phyloP scores from a whole-genome alignment of 2,888 invertebrate genomes.

The Aporophyla nigra region DNA sequence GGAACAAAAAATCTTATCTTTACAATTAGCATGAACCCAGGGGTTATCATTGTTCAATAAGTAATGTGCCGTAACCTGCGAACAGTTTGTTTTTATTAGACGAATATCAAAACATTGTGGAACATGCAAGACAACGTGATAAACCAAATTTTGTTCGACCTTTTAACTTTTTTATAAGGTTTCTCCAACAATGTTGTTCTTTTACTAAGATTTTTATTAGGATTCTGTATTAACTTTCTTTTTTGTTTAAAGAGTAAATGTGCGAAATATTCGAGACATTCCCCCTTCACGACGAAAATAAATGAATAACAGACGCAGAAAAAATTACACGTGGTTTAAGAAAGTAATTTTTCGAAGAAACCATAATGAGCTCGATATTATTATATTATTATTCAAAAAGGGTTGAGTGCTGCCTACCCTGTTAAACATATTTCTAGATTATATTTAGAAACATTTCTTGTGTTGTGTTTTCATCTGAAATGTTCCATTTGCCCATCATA shows the following conservation, averaged over 20 bases:
- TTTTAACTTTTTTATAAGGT: slow-evolving; percentile 24
- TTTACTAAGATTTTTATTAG: slow-evolving; percentile 14
- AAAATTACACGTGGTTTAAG: neutral
- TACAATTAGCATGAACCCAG: slow-evolving; percentile 25
- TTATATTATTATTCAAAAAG: slow-evolving; percentile 22
- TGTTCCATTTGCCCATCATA: slow-evolving; percentile 46
- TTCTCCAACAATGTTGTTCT: slow-evolving; percentile 10
- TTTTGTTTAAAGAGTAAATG: neutral
- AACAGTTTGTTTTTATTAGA: slow-evolving; percentile 34
- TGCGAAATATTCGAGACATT: neutral
- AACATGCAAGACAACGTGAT: slow-evolving; percentile 32
- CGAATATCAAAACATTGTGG: slow-evolving; percentile 25
- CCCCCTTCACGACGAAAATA: neutral
- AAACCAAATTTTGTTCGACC: slow-evolving; percentile 12
- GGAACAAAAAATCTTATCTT: slow-evolving; percentile 17
- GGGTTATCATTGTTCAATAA: slow-evolving; percentile 22
- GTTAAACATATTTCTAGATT: slow-evolving; percentile 6
- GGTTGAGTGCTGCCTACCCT: neutral
- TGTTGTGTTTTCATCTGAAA: slow-evolving; percentile 20
- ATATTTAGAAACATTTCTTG: slow-evolving; percentile 24
- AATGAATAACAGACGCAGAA: neutral
- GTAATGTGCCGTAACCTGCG: neutral
- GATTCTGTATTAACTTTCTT: slow-evolving; percentile 5
- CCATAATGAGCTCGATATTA: neutral
- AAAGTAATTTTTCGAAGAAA: slow-evolving; percentile 1